Conservation (phyloP, 2,797 vertebrate genomes). For the Pseudochirops corinnae region DNA sequence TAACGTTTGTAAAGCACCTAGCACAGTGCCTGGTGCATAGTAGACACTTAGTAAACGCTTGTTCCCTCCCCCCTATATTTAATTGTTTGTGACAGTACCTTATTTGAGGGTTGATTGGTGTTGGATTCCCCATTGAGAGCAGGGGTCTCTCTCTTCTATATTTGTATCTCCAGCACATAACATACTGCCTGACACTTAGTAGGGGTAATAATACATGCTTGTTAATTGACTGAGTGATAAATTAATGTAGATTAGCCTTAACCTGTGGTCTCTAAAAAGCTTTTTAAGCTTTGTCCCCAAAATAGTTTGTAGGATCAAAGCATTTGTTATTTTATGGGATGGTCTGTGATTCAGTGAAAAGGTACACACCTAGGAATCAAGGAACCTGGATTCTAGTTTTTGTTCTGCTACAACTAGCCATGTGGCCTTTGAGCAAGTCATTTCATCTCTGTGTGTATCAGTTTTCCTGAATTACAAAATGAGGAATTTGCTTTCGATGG, state of each 20-base stretch:
- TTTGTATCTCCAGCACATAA: neutral
- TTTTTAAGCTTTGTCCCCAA: neutral
- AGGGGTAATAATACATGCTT: neutral
- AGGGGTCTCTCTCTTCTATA: neutral
- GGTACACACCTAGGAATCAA: neutral
- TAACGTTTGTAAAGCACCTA: neutral
- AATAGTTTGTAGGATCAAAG: conserved; percentile 28
- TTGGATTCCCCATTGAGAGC: neutral
- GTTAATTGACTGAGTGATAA: neutral
- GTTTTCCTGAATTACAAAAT: conserved; percentile 25
- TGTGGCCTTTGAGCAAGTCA: neutral
- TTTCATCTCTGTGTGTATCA: neutral
- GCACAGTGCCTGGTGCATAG: neutral
- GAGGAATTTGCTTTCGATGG: neutral
- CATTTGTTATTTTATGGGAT: neutral
- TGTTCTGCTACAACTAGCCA: neutral
- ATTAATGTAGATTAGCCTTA: conserved; percentile 11
- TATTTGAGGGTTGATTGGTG: neutral
- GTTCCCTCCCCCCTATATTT: neutral
- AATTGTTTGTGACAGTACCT: neutral
- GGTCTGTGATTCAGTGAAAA: neutral
- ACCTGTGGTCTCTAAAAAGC: neutral
- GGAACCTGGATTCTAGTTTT: neutral
- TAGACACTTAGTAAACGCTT: neutral
- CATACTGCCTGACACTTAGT: neutral